Evolutionary conservation across 2,113 vertebrate genomes (phyloP).

Genomic region (Epinephelus cyanopodus): DNA sequence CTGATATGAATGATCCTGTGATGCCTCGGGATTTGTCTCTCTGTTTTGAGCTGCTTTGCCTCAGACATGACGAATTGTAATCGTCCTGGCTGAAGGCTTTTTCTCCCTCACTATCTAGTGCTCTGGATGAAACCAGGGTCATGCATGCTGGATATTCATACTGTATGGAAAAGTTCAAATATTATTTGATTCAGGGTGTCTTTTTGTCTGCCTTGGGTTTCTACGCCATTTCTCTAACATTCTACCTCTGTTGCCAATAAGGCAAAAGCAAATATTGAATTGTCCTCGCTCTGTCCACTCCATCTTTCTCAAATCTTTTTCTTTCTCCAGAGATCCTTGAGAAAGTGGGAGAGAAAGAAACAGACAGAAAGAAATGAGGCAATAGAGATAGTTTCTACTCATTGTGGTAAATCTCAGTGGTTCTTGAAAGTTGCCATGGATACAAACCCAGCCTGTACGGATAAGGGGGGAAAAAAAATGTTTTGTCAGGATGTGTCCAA

Average conservation of each 20-base stretch:
- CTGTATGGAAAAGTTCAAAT: slow-evolving; percentile 66
- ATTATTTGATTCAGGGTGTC: slow-evolving; percentile 56
- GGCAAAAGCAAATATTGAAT: slow-evolving; percentile 75
- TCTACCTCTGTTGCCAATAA: slow-evolving; percentile 63
- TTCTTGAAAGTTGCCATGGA: slow-evolving; percentile 77
- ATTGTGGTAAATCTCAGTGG: slow-evolving; percentile 56
- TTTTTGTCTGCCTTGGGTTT: slow-evolving; percentile 48
- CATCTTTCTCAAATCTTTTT: slow-evolving; percentile 68
- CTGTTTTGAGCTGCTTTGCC: slow-evolving; percentile 42
- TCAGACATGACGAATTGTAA: slow-evolving; percentile 7
- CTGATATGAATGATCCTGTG: slow-evolving; percentile 29
- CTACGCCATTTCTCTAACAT: slow-evolving; percentile 49
- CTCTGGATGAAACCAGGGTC: slow-evolving; percentile 32
- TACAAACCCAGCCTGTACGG: slow-evolving; percentile 59
- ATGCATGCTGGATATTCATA: slow-evolving; percentile 67
- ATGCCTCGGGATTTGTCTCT: slow-evolving; percentile 18
- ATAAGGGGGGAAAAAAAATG: slow-evolving; percentile 25
- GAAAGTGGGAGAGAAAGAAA: slow-evolving; percentile 58
- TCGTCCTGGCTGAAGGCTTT: slow-evolving; percentile 44
- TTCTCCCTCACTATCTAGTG: slow-evolving; percentile 45
- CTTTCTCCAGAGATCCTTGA: slow-evolving; percentile 74
- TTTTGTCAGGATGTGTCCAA: slow-evolving; percentile 54
- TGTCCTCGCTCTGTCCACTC: slow-evolving; percentile 69
- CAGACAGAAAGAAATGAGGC: slow-evolving; percentile 56
- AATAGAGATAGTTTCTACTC: slow-evolving; percentile 62